Percentiles rank a stretch among this genome's conserved stretches.
Conservation (phyloP, 1,140 invertebrate species). For the Sinella curviseta region DNA sequence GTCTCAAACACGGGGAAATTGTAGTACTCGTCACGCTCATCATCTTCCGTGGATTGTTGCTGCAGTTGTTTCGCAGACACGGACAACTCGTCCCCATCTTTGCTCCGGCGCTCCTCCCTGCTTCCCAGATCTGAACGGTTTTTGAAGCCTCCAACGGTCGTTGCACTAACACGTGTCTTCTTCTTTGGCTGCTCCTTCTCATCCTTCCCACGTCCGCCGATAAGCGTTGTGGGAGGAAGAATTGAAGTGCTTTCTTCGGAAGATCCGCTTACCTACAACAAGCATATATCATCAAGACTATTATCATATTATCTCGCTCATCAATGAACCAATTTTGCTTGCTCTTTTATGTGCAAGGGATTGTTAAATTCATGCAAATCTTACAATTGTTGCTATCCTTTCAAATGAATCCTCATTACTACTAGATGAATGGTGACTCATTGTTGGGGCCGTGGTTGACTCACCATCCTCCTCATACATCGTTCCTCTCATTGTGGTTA, state of each 20-base stretch:
- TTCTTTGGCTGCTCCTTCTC: not conserved
- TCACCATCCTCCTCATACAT: not conserved
- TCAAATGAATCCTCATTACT: constrained; percentile 5
- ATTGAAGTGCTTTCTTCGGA: not conserved
- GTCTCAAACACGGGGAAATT: not conserved
- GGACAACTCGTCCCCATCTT: constrained; percentile 5
- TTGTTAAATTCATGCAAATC: not conserved
- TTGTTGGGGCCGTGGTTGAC: not conserved
- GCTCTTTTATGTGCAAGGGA: constrained; percentile 52
- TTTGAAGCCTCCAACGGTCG: constrained; percentile 17
- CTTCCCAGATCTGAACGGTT: constrained; percentile 40
- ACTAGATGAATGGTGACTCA: not conserved
- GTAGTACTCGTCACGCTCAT: not conserved
- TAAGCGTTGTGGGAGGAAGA: no score
- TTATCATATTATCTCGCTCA: no score
- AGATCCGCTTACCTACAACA: not conserved
- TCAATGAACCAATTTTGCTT: not conserved
- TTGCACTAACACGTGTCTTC: not conserved
- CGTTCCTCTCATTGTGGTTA: not conserved
- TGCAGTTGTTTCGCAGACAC: not conserved
- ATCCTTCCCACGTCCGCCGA: no score
- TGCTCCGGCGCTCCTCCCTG: constrained; percentile 45
- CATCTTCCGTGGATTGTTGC: not conserved
- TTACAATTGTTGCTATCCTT: not conserved
- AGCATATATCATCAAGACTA: no score